phyloP scores from a whole-genome alignment of 2,888 invertebrate genomes.

The Cheilosia variabilis region DNA sequence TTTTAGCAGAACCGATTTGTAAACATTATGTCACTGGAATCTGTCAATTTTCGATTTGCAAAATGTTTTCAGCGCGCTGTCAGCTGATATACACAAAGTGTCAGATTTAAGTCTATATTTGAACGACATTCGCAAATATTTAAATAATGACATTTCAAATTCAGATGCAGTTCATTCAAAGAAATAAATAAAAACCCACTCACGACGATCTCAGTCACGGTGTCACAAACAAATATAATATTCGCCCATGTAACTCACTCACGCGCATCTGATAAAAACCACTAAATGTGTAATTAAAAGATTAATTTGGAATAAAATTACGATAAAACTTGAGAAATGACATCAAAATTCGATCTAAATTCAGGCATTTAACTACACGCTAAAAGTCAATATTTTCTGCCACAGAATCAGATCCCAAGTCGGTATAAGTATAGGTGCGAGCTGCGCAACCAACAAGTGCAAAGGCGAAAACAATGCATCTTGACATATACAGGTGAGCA shows the following conservation, averaged over 20 bases:
- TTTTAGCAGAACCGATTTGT: background rate
- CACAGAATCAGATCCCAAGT: slow-evolving; percentile 21
- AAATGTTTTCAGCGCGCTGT: background rate
- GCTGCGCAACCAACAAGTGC: slow-evolving; percentile 4
- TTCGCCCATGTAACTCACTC: background rate
- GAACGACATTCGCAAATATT: slow-evolving; percentile 6
- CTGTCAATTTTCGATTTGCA: background rate
- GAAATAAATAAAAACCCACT: background rate
- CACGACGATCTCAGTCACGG: slow-evolving; percentile 10
- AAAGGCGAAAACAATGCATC: slow-evolving; percentile 38
- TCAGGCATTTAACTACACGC: slow-evolving; percentile 56
- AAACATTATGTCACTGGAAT: slow-evolving; percentile 9
- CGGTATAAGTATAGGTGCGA: slow-evolving; percentile 31
- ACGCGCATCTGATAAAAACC: slow-evolving; percentile 13
- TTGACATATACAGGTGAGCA: slow-evolving; percentile 38
- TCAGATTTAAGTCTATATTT: slow-evolving; percentile 10
- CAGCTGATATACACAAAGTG: slow-evolving; percentile 8
- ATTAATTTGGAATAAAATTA: slow-evolving; percentile 13
- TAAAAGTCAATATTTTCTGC: slow-evolving; percentile 16
- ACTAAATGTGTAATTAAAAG: slow-evolving; percentile 20
- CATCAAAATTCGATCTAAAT: slow-evolving; percentile 6
- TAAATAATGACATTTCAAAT: slow-evolving; percentile 10
- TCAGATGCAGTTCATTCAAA: slow-evolving; percentile 9
- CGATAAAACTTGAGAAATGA: slow-evolving; percentile 22
- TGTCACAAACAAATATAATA: background rate